phyloP scores from a whole-genome alignment of 2,113 vertebrate genomes.

The Fregetta grallaria region DNA sequence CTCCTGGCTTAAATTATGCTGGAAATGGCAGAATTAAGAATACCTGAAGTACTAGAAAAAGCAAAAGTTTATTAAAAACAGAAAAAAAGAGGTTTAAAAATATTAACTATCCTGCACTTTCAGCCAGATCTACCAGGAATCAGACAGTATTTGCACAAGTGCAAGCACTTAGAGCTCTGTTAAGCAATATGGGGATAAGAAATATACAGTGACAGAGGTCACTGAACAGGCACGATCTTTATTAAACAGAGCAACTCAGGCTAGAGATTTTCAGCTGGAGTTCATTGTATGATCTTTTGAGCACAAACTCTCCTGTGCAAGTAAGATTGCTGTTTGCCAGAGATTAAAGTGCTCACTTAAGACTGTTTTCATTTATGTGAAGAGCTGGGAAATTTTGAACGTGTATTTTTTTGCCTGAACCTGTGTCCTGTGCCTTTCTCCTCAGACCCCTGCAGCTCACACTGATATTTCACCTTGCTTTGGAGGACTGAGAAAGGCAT shows the following conservation, averaged over 20 bases:
- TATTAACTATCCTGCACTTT: not conserved
- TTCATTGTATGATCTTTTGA: not conserved
- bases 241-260: not conserved
- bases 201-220: not conserved
- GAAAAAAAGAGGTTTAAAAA: not conserved
- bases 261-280: not conserved
- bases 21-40: not conserved
- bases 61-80: not conserved
- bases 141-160: slow-evolving; percentile 29
- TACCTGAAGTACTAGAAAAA: not conserved
- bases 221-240: not conserved
- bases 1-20: not conserved
- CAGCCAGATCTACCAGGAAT: not conserved
- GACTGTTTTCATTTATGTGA: not conserved
- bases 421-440: not conserved
- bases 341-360: not conserved
- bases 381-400: not conserved
- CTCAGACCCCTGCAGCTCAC: not conserved
- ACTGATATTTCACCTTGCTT: not conserved
- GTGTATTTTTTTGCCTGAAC: not conserved
- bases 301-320: not conserved
- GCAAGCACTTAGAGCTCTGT: not conserved
- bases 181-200: not conserved
- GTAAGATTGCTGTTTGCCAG: not conserved
- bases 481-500: not conserved